Evolutionary conservation across 2,888 invertebrate genomes (phyloP).

Genomic region (Frankliniella intonsa): DNA sequence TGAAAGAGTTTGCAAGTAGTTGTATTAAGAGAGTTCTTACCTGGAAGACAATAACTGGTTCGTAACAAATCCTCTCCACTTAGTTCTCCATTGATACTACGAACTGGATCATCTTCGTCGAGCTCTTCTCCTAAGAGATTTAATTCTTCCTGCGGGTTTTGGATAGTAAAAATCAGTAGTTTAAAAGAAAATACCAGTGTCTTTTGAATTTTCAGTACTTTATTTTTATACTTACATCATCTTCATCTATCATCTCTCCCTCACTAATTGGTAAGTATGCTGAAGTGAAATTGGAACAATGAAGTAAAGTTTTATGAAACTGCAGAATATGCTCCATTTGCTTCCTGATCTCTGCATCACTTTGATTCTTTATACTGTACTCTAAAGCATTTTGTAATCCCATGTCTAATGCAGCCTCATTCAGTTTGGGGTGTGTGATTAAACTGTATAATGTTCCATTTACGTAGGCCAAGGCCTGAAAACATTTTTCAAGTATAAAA

Average conservation of each 20-base stretch:
- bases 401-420: not conserved
- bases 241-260: not conserved
- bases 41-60: not conserved
- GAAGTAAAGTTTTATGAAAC: not conserved
- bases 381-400: not conserved
- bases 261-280: not conserved
- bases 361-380: not conserved
- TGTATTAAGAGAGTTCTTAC: not conserved
- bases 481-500: not conserved
- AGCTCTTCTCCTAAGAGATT: not conserved
- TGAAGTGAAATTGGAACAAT: not conserved
- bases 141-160: not conserved
- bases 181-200: not conserved
- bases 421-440: not conserved
- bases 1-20: not conserved
- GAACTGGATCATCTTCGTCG: not conserved
- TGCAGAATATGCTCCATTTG: conserved; percentile 20
- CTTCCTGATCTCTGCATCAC: not conserved
- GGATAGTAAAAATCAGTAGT: not conserved
- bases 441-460: not conserved
- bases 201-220: not conserved
- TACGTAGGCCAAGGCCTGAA: not conserved
- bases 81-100: not conserved
- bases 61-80: conserved; percentile 11
- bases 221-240: not conserved